These are phyloP conservation scores for Pinctada fucata DNA, from an alignment of 2,888 invertebrate genomes.

Conservation along the genomic window DNA sequence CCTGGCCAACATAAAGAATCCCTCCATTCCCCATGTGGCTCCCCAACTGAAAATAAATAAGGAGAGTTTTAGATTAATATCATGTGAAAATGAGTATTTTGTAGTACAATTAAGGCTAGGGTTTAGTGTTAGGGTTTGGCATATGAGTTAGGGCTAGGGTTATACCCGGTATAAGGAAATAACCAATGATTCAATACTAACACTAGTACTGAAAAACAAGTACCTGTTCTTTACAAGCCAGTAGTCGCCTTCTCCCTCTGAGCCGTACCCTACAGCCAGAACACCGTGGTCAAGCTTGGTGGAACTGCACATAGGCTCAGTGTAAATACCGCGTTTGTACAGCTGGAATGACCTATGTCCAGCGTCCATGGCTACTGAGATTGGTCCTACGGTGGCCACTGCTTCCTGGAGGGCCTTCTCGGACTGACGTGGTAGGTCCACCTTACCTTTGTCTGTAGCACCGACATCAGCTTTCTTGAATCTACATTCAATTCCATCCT, in stretches of 20 bases:
- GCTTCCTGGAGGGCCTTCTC: conserved; percentile 87
- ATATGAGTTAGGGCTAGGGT: too few species aligned
- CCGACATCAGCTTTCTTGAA: conserved; percentile 81
- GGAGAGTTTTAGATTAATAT: too few species aligned
- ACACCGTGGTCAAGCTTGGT: conserved; percentile 93
- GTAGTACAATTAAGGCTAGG: too few species aligned
- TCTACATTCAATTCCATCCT: conserved; percentile 71
- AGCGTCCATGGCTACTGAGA: conserved; percentile 93
- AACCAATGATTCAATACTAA: too few species aligned
- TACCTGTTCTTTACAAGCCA: conserved; percentile 92
- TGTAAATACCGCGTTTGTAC: conserved; percentile 81
- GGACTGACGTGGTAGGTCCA: conserved; percentile 85
- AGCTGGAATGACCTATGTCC: conserved; percentile 85
- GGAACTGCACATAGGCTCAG: conserved; percentile 86
- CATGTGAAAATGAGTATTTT: too few species aligned
- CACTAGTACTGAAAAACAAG: not conserved
- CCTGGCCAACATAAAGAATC: conserved; percentile 43
- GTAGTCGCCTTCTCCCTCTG: conserved; percentile 82
- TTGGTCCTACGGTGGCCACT: conserved; percentile 89
- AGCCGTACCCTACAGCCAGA: conserved; percentile 89
- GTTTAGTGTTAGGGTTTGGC: too few species aligned
- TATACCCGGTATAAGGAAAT: too few species aligned
- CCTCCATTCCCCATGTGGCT: conserved; percentile 44
- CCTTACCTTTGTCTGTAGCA: conserved; percentile 88
- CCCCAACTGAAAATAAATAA: conserved; percentile 46